Conservation (phyloP, 2,113 vertebrate species). For the Zeus faber region DNA sequence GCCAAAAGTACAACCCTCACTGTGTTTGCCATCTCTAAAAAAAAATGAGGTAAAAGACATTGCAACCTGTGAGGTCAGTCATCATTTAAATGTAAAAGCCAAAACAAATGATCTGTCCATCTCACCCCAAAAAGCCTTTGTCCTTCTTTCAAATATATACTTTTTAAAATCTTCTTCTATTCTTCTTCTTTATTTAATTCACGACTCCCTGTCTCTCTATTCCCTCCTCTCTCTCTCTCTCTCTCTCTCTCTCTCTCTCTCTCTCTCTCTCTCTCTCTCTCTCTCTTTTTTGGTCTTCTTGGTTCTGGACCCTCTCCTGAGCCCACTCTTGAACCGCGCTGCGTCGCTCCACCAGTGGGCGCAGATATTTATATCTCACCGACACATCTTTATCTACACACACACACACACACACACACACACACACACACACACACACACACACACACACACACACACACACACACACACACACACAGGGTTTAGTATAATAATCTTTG, state of each 20-base stretch:
- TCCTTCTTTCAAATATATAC: constrained; percentile 4
- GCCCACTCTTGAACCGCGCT: constrained; percentile 25
- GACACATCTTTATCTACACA: constrained; percentile 24
- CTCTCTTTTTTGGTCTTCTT: not conserved
- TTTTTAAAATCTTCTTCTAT: not conserved
- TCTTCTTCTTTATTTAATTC: constrained; percentile 24
- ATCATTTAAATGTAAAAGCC: too few relatives aligned
- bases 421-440: constrained; percentile 17
- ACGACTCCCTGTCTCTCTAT: not conserved
- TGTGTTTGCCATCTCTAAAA: constrained; percentile 46
- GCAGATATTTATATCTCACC: constrained; percentile 57
- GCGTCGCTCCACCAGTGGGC: constrained; percentile 9
- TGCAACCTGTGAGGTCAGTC: not conserved
- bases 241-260: constrained; percentile 11
- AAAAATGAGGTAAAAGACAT: not conserved
- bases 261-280: constrained; percentile 4
- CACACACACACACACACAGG: constrained; percentile 18
- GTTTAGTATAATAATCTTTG: constrained; percentile 29
- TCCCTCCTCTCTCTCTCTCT: constrained; percentile 4
- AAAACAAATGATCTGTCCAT: too few relatives aligned
- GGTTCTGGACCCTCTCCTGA: too few relatives aligned
- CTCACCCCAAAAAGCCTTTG: too few relatives aligned
- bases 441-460: constrained; percentile 1
- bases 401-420: constrained; percentile 18
- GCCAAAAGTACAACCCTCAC: constrained; percentile 29